Evolutionary conservation across 2,888 invertebrate species (phyloP).

Genomic region (Sinodicranocentrus sp.): DNA sequence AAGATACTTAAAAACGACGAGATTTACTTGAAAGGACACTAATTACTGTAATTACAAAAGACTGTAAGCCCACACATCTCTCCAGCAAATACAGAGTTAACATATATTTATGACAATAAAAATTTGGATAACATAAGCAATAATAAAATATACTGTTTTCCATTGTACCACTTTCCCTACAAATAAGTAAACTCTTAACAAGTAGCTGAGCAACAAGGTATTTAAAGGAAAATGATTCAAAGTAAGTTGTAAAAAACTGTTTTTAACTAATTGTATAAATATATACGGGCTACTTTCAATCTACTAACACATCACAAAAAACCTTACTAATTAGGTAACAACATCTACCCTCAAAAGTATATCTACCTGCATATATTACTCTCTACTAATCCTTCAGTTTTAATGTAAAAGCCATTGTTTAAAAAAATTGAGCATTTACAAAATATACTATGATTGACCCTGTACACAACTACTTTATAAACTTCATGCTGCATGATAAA

Average conservation of each 20-base stretch:
- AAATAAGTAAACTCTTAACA: neutral
- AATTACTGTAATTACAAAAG: too few species aligned
- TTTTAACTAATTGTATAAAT: neutral
- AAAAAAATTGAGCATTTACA: constrained; percentile 1
- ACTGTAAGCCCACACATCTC: too few species aligned
- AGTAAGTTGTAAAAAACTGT: neutral
- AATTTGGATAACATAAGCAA: too few species aligned
- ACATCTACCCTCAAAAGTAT: constrained; percentile 49
- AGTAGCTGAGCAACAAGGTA: neutral
- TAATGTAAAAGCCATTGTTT: constrained; percentile 55
- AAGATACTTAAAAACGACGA: too few species aligned
- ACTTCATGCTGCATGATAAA: constrained; percentile 17
- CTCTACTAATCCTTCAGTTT: constrained; percentile 26
- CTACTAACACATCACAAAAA: constrained; percentile 34
- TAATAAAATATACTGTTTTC: too few species aligned
- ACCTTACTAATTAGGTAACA: constrained; percentile 41
- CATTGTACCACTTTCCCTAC: too few species aligned
- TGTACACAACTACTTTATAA: neutral
- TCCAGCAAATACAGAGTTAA: constrained; percentile 8
- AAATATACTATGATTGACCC: neutral
- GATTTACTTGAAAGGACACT: too few species aligned
- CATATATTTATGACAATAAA: too few species aligned
- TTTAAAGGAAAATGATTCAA: neutral
- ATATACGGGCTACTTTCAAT: neutral
- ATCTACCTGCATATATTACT: neutral